Conservation (phyloP, 2,113 vertebrate species). For the Paramisgurnus dabryanus region DNA sequence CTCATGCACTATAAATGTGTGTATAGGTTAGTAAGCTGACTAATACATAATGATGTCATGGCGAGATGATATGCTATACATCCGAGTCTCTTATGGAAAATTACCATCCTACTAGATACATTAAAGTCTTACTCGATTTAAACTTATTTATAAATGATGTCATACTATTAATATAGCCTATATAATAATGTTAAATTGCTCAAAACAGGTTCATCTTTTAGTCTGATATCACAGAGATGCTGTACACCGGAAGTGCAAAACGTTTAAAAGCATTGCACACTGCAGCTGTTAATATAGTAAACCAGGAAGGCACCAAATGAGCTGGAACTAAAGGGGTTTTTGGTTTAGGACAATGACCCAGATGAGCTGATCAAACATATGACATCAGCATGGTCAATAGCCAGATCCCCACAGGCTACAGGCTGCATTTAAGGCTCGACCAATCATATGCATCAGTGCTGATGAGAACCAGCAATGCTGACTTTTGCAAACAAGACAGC, state of each 20-base stretch:
- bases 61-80: too few relatives aligned
- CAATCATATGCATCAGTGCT: slow-evolving; percentile 57
- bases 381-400: slow-evolving; percentile 69
- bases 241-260: slow-evolving; percentile 10
- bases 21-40: neutral
- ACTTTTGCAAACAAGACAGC: slow-evolving; percentile 29
- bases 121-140: too few relatives aligned
- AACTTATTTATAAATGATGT: neutral
- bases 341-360: slow-evolving; percentile 67
- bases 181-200: too few relatives aligned
- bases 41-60: too few relatives aligned
- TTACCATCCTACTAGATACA: too few relatives aligned
- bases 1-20: neutral
- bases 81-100: too few relatives aligned
- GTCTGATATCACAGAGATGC: slow-evolving; percentile 25
- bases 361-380: slow-evolving; percentile 73
- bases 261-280: slow-evolving; percentile 50
- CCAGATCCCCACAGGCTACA: slow-evolving; percentile 60
- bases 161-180: neutral
- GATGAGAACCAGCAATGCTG: slow-evolving; percentile 43
- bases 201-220: neutral
- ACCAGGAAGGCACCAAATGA: slow-evolving; percentile 74
- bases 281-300: slow-evolving; percentile 56
- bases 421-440: slow-evolving; percentile 21
- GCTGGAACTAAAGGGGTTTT: slow-evolving; percentile 68